phyloP scores from a whole-genome alignment of 1,140 invertebrate species.

The Carcinoscorpius rotundicauda region DNA sequence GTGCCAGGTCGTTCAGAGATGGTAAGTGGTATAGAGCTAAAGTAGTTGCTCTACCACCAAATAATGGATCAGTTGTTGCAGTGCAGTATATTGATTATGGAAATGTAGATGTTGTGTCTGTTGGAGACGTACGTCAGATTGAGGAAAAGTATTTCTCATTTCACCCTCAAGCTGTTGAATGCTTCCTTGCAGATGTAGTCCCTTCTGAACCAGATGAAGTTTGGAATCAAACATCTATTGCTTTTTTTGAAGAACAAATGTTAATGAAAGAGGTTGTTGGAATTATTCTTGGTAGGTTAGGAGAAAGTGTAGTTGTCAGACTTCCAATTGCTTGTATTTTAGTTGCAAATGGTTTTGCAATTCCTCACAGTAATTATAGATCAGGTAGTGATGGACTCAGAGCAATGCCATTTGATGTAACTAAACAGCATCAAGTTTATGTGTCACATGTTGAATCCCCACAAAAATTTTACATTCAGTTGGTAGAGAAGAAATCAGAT shows the following conservation, averaged over 20 bases:
- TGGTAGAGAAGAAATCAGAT: conserved; percentile 8
- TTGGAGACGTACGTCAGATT: background rate
- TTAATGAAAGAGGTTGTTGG: conserved; percentile 3
- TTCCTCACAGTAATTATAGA: background rate
- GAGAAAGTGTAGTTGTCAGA: conserved; percentile 3
- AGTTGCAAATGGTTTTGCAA: conserved; percentile 9
- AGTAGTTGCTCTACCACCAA: background rate
- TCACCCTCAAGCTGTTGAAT: conserved; percentile 10
- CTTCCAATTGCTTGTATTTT: conserved; percentile 14
- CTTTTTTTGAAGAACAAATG: conserved; percentile 5
- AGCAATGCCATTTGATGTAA: conserved; percentile 7
- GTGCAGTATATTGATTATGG: conserved; percentile 14
- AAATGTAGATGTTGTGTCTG: conserved; percentile 2
- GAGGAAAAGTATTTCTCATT: conserved; percentile 2
- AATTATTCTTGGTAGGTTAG: background rate
- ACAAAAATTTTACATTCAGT: conserved; percentile 12
- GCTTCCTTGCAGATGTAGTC: conserved; percentile 11
- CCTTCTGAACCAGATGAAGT: background rate
- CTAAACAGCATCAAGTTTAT: conserved; percentile 9
- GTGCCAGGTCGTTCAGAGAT: conserved; percentile 2
- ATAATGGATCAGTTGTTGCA: background rate
- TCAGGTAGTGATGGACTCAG: background rate
- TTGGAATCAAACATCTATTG: conserved; percentile 5
- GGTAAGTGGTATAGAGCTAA: conserved; percentile 10
- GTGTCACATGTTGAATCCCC: conserved; percentile 3